Evolutionary conservation across 2,797 vertebrate genomes (phyloP), one percentile per base, ranked within the genome.

Genomic region (Takifugu ocellatus): DNA sequence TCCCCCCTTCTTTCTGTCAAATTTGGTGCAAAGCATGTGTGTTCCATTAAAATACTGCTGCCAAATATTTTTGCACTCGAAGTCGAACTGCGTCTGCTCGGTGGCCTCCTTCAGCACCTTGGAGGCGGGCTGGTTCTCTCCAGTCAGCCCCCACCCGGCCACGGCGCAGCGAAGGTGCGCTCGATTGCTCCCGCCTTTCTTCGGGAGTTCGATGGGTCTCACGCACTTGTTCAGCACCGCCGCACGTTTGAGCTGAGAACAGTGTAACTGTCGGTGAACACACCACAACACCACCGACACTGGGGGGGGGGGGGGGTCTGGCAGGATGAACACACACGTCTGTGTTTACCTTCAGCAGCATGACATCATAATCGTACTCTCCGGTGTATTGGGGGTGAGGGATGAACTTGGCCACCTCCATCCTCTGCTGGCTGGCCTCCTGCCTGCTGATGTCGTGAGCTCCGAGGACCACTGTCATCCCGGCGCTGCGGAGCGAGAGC

Each of bases 341-440:
- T 45, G 17, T 29, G 10, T 45, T 75, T 78, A 92, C 90, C 88
- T 91, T 68, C 0, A 91, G 70, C 24, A 92, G 59, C 89, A 91
- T 90, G 5, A 91, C 82, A 47, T 92, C 90, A 24, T 80, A 42
- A 5, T 43, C n/a, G 0, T 0, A 1, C 12, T 0, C 17, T 0
- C 0, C 12, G 11, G 2, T 21, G 25, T 1, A 83, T 0, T 58
- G 0, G 0, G 66, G 72, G 68, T 90, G 86, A 6, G 0, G 31
- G 49, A 63, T 1, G 49, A 36, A 80, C 3, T 74, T 3, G 0
- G n/a, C 57, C 27, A 88, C 85, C 48, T 26, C 0, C 25, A 89
- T 81, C 21, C 1, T 0, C 61, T 92, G 90, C 63, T 88, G 90
- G 51, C 36, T 87, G 14, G 51, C 46, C 67, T 91, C 89, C 1